Conservation (phyloP, 1,140 invertebrate species). For the Bombyx mori region ASM3026992v2 NC_085108.1:1821001-1821500, state of each 20-base stretch:
- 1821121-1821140: too few relatives aligned
- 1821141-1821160: too few relatives aligned
- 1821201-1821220: too few relatives aligned
- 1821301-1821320: not conserved
- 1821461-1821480: not conserved
- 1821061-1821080: slow-evolving; percentile 15
- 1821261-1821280: too few relatives aligned
- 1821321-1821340: slow-evolving; percentile 8
- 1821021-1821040: slow-evolving; percentile 23
- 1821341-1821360: slow-evolving; percentile 5
- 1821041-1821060: slow-evolving; percentile 26
- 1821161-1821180: too few relatives aligned
- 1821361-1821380: not conserved
- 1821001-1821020: slow-evolving; percentile 31
- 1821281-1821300: not conserved
- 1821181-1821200: too few relatives aligned
- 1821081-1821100: slow-evolving; percentile 16
- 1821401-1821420: slow-evolving; percentile 8
- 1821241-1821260: too few relatives aligned
- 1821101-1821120: slow-evolving; percentile 4
- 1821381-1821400: not conserved
- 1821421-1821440: slow-evolving; percentile 14
- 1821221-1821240: too few relatives aligned
- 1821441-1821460: not conserved
- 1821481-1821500: slow-evolving; percentile 7